Base-by-base conservation (phyloP, 2,797 vertebrate genomes). In the Lophotriccus pileatus region DNA sequence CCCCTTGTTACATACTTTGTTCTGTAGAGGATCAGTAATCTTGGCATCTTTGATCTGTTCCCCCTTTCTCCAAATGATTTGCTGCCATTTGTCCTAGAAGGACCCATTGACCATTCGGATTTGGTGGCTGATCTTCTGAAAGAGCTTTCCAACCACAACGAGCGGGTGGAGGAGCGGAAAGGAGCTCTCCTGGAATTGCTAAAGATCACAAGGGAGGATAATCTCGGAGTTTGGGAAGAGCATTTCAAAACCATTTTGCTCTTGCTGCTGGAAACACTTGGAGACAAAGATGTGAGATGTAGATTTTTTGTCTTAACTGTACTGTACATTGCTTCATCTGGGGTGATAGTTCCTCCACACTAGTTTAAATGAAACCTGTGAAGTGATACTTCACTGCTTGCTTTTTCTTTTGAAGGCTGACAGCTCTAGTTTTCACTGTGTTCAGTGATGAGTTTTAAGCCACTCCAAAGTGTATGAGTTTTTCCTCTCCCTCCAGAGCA, bases 241-340 rank as follows among this genome's bases (percentile, higher is more conserved):
- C 99, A 99, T 97, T 99, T 99, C 93, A 99, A 99, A 98, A 99
- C 99, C 74, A 99, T 99, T 96, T 98, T 99, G 43, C 98, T 99
- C 27, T 98, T 99, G 55, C 98, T 99, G 90, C 98, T 99, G 96
- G 99, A 99, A 97, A 99, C 99, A 0, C 99, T 99, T n/a, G 98
- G 99, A 28, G 99, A 99, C 96, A 99, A 99, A 98, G 99, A 99
- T 24, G 99, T 99, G 95, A 98, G 98, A 86, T 85, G 23, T 41
- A 79, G 89, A 83, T 79, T 55, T 87, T 87, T 93, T 91, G 46
- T 91, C 60, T 87, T 90, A 63, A 59, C 12, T 87, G 15, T 80
- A 9, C 49, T 76, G 25, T 83, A 32, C 10, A 4, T 82, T 87
- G 27, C 24, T 82, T 81, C 46, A 39, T 75, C 44, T 56, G 17